Evolutionary conservation across 37 sponge, comb jelly and placozoan genomes (phyloP).

Genomic region (Halichondria panicea): DNA sequence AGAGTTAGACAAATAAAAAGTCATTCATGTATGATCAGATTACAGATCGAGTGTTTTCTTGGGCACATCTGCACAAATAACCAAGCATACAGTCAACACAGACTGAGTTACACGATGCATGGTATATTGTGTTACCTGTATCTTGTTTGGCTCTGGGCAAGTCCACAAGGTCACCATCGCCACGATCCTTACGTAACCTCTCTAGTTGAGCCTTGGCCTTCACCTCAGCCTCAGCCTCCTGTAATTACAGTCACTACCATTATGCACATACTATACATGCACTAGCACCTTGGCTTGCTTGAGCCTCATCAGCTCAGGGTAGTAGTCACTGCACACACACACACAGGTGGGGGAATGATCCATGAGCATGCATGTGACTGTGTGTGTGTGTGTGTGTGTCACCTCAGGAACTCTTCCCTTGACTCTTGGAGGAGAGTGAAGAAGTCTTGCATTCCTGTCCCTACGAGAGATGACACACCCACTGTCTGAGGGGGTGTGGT

Average conservation of each 20-base stretch:
- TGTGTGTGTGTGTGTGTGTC: slow-evolving; percentile 12
- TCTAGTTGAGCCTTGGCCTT: slow-evolving; percentile 25
- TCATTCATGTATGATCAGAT: too few species aligned
- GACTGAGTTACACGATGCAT: too few species aligned
- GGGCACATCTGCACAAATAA: too few species aligned
- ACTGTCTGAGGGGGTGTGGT: slow-evolving; percentile 43
- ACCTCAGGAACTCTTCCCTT: slow-evolving; percentile 73
- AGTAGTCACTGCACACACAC: slow-evolving; percentile 36
- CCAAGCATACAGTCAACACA: too few species aligned
- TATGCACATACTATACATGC: background rate
- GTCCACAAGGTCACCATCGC: slow-evolving; percentile 23
- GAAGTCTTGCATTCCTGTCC: slow-evolving; percentile 79
- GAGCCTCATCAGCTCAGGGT: slow-evolving; percentile 44
- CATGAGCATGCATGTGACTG: slow-evolving; percentile 1
- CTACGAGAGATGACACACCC: slow-evolving; percentile 86
- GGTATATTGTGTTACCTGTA: too few species aligned
- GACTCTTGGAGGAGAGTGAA: slow-evolving; percentile 73
- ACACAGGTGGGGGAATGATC: slow-evolving; percentile 3
- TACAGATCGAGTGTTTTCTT: too few species aligned
- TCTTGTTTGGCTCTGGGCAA: too few species aligned
- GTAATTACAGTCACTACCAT: background rate
- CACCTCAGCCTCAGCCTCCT: slow-evolving; percentile 14
- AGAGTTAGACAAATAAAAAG: too few species aligned
- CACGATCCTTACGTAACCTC: slow-evolving; percentile 24
- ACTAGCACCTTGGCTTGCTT: slow-evolving; percentile 22